Percentiles rank a stretch among this genome's conserved stretches.
phyloP scores from a whole-genome alignment of 2,113 vertebrate species.

The Forbesichthys papilliferus region DNA sequence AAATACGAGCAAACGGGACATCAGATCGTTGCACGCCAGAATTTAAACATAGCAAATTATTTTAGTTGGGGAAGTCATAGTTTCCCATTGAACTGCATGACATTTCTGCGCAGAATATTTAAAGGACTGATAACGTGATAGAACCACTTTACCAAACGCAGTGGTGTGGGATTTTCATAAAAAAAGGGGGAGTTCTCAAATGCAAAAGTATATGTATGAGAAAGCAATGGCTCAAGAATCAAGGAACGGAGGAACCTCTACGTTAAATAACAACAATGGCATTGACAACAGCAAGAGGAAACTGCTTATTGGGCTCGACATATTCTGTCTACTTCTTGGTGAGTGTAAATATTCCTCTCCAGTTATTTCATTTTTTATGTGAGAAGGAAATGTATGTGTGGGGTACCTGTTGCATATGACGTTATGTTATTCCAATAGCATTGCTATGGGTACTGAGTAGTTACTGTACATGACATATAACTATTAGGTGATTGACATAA shows the following conservation, averaged over 20 bases:
- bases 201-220: conserved; percentile 98
- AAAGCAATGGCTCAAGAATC: conserved; percentile 93
- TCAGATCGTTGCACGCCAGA: conserved; percentile 23
- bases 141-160: conserved; percentile 33
- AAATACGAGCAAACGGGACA: conserved; percentile 21
- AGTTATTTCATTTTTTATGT: too few relatives aligned
- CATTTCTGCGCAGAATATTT: conserved; percentile 24
- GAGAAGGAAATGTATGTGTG: too few relatives aligned
- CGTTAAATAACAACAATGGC: conserved; percentile 85
- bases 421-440: background rate
- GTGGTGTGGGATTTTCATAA: conserved; percentile 60
- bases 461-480: background rate
- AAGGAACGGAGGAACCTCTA: conserved; percentile 91
- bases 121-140: conserved; percentile 39
- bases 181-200: conserved; percentile 67
- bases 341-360: conserved; percentile 62
- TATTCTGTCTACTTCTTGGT: conserved; percentile 94
- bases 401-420: background rate
- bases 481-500: conserved; percentile 3
- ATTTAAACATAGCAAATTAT: conserved; percentile 40
- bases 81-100: conserved; percentile 42
- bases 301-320: conserved; percentile 87
- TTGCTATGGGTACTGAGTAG: background rate
- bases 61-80: conserved; percentile 22
- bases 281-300: conserved; percentile 84